Percentiles rank a stretch among this genome's conserved stretches.
phyloP scores from a whole-genome alignment of 2,113 vertebrate species.

The Tragelaphus imberbis region DNA sequence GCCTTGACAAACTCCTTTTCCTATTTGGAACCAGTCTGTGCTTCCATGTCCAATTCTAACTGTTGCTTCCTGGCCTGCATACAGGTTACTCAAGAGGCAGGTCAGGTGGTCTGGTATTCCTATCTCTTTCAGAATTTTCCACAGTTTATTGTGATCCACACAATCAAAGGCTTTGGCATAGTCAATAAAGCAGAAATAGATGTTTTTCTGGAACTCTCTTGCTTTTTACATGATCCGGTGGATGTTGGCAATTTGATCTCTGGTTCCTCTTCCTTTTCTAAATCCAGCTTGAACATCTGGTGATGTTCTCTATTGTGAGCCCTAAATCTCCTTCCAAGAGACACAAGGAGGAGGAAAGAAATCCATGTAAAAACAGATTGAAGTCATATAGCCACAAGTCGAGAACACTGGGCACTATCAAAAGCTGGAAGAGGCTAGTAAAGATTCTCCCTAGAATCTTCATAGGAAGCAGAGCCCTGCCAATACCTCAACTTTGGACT shows the following conservation, averaged over 20 bases:
- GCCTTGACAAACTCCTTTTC: rapidly evolving
- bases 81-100: background rate
- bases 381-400: background rate
- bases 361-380: background rate
- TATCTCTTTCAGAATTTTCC: background rate
- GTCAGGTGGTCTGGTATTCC: background rate
- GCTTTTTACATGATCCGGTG: rapidly evolving
- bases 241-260: background rate
- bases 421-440: background rate
- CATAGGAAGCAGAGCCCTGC: background rate
- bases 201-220: background rate
- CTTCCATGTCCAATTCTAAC: background rate
- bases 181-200: background rate
- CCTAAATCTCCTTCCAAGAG: background rate
- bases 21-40: background rate
- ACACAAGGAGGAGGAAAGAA: background rate
- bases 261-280: background rate
- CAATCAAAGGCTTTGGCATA: background rate
- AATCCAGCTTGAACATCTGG: background rate
- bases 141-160: background rate
- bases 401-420: background rate
- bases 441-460: background rate
- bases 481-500: background rate
- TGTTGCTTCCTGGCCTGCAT: background rate
- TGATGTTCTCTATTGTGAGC: background rate